These are phyloP conservation scores for Cephus pulcher DNA, from an alignment of 2,888 invertebrate species.

Conservation along the genomic window DNA sequence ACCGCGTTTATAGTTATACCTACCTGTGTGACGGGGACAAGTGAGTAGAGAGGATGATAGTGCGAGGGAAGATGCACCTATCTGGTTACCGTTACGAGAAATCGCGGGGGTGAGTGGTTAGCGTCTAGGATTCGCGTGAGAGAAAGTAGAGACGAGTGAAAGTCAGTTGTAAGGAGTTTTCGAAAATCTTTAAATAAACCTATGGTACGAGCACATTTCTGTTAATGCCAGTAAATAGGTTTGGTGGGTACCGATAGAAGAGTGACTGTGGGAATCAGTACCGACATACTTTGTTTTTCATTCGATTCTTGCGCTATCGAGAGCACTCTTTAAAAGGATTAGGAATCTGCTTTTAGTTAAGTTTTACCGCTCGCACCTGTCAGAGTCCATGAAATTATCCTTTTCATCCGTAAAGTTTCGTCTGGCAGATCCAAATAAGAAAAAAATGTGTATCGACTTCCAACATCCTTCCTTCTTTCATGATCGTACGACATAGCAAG, in stretches of 20 bases:
- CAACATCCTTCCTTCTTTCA: neutral
- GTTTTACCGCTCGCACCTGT: constrained; percentile 38
- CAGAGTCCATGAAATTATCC: constrained; percentile 27
- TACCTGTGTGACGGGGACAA: neutral
- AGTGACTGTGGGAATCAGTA: neutral
- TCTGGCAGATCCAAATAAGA: neutral
- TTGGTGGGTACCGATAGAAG: neutral
- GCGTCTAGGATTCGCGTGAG: neutral
- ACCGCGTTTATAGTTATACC: neutral
- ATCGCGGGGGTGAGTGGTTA: neutral
- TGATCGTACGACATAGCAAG: neutral
- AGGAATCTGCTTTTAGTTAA: constrained; percentile 28
- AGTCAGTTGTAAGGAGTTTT: neutral
- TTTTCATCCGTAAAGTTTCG: neutral
- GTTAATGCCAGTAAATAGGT: neutral
- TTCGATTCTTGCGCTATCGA: neutral
- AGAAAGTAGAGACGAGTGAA: neutral
- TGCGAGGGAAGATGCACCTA: neutral
- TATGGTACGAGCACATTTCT: neutral
- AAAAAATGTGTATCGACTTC: neutral
- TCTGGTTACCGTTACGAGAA: neutral
- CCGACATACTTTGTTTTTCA: neutral
- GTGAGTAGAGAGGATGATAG: neutral
- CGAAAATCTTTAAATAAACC: neutral
- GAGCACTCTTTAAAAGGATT: constrained; percentile 7